Evolutionary conservation across 2,113 vertebrate species (phyloP).

Genomic region (Sardina pilchardus): DNA sequence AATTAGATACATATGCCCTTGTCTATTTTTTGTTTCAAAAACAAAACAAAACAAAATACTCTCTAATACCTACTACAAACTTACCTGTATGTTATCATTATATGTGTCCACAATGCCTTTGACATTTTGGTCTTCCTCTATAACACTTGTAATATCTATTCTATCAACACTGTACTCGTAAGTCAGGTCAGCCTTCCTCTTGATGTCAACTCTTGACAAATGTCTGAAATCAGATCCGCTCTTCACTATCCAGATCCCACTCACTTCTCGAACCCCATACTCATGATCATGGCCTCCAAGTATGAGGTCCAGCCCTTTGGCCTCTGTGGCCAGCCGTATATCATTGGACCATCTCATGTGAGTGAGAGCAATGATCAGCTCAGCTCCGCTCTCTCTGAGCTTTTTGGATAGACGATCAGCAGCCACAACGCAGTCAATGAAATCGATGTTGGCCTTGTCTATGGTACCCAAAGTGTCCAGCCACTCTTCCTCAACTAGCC

Average conservation of each 20-base stretch:
- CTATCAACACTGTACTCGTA: constrained; percentile 52
- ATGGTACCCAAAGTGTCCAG: constrained; percentile 48
- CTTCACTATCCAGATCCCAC: constrained; percentile 48
- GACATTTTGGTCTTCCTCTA: constrained; percentile 48
- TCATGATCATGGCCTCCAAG: constrained; percentile 51
- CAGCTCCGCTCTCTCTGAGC: constrained; percentile 40
- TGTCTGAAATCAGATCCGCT: constrained; percentile 55
- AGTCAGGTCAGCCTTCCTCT: constrained; percentile 19
- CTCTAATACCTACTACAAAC: constrained; percentile 23
- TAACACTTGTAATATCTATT: constrained; percentile 41
- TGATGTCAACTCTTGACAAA: constrained; percentile 44
- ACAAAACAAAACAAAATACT: neutral
- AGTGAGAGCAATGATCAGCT: constrained; percentile 48
- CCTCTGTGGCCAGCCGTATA: constrained; percentile 43
- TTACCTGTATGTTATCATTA: constrained; percentile 44
- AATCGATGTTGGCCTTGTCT: constrained; percentile 53
- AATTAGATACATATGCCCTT: neutral
- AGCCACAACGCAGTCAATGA: constrained; percentile 38
- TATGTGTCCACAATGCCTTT: constrained; percentile 48
- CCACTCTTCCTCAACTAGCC: constrained; percentile 61
- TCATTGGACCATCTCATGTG: constrained; percentile 52
- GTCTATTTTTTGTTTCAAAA: neutral
- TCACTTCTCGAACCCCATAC: constrained; percentile 51
- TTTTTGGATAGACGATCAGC: constrained; percentile 44
- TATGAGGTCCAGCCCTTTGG: constrained; percentile 40